Evolutionary conservation across 2,797 vertebrate species (phyloP).

Genomic region (Rhabdomys pumilio): DNA sequence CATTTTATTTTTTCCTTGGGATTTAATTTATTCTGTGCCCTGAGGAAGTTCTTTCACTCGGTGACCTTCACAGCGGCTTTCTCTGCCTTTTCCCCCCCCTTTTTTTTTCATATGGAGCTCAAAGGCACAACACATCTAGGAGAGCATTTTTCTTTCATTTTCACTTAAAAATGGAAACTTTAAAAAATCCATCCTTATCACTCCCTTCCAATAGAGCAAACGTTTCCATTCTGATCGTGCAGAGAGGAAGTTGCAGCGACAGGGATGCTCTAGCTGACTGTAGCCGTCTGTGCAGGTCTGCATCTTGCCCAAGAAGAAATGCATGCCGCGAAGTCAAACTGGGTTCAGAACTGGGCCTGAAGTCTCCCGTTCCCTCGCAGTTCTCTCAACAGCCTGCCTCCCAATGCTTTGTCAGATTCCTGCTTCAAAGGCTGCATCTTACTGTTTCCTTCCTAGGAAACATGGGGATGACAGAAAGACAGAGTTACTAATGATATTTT

Average conservation of each 20-base stretch:
- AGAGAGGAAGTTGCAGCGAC: conserved; percentile 77
- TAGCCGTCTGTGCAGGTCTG: neutral
- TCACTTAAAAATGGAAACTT: conserved; percentile 85
- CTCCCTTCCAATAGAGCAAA: conserved; percentile 85
- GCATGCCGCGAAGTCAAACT: neutral
- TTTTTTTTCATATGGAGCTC: conserved; percentile 89
- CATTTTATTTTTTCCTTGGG: conserved; percentile 95
- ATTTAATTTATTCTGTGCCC: conserved; percentile 99
- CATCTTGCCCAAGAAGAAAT: neutral
- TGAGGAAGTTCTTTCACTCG: conserved; percentile 99
- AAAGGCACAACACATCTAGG: conserved; percentile 91
- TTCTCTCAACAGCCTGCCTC: neutral
- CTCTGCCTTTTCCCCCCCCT: conserved; percentile 90
- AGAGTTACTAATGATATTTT: conserved; percentile 85
- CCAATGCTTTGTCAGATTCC: neutral
- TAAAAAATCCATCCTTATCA: conserved; percentile 87
- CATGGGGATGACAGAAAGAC: neutral
- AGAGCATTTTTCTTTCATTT: conserved; percentile 90
- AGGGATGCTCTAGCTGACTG: conserved; percentile 39
- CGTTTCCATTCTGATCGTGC: conserved; percentile 85
- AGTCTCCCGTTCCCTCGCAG: neutral
- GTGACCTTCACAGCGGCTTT: conserved; percentile 98
- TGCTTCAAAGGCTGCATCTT: neutral
- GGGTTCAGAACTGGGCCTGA: neutral
- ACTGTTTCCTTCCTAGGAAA: neutral